Evolutionary conservation across 1,140 invertebrate genomes (phyloP).

Genomic region (Camponotus floridanus): DNA sequence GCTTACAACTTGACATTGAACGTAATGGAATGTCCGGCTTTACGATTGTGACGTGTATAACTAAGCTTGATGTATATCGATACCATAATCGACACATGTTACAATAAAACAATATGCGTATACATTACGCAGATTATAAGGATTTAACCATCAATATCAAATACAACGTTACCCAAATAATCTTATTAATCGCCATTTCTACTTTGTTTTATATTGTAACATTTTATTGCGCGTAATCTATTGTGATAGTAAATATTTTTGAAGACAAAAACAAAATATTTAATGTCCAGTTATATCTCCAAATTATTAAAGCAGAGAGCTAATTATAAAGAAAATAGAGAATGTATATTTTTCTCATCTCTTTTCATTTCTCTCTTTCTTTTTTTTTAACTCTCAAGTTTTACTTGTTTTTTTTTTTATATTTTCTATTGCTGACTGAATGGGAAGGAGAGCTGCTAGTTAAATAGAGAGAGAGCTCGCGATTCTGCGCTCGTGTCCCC

Average conservation of each 20-base stretch:
- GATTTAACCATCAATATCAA: conserved; percentile 1
- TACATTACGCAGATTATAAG: conserved; percentile 1
- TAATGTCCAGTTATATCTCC: background rate
- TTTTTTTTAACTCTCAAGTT: background rate
- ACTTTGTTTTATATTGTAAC: background rate
- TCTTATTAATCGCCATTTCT: background rate
- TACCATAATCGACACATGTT: background rate
- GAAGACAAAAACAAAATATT: conserved; percentile 7
- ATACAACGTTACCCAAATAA: background rate
- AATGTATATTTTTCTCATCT: too few species aligned
- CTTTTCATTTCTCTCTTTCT: background rate
- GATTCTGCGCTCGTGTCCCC: conserved; percentile 11
- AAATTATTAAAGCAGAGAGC: background rate
- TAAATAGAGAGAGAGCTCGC: conserved; percentile 15
- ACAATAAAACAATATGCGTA: background rate
- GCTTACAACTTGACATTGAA: background rate
- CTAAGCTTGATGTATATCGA: background rate
- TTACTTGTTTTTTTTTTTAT: background rate
- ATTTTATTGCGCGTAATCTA: background rate
- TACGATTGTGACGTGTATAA: background rate
- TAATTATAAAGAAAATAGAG: background rate
- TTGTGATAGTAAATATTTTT: background rate
- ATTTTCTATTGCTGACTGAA: conserved; percentile 4
- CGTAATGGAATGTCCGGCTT: background rate
- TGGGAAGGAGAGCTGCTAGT: background rate